Base-by-base conservation (phyloP, 2,797 vertebrate genomes). In the Melanogrammus aeglefinus region DNA sequence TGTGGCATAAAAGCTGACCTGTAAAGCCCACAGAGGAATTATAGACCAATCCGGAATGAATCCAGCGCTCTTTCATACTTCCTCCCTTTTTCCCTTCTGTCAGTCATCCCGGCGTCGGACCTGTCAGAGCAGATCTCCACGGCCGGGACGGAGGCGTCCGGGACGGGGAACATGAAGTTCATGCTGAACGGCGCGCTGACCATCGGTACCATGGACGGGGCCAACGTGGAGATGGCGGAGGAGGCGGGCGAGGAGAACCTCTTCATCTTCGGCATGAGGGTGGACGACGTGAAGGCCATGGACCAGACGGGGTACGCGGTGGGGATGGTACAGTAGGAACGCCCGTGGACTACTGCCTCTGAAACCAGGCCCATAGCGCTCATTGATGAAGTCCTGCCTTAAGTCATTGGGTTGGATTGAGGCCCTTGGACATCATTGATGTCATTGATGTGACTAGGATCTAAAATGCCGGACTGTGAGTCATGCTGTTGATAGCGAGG, bases 111-210 rank as follows among this genome's bases (percentile, higher is more conserved):
- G 0, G 96, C 96, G 0, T 86, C 96, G 0, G 96, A 97, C 87
- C 94, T 97, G 21, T 97, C 96, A 0, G 95, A 97, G 92, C 96
- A 97, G 92, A 97, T 97, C 88, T 97, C 96, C 82, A 97, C 96
- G 0, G 96, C 96, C 0, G 96, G 96, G 75, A 97, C 96, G 0
- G 96, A 97, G 91, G 96, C 96, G 41, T 97, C 96, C 0, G 96
- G 96, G 78, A 97, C 96, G 0, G 96, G 96, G 31, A 97, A 97
- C 93, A 97, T 97, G 96, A 97, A 97, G 89, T 97, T 97, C 89
- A 97, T 97, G 96, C 89, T 97, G 81, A 97, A 97, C 0, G 96
- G 96, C 0, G 96, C 96, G 0, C 95, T 97, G 82, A 97, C 96
- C 81, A 97, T 97, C 0, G 96, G 96, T 80, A 97, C 96, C 85